Base-by-base conservation (phyloP, 2,888 invertebrate species). In the Synanthedon myopaeformis region DNA sequence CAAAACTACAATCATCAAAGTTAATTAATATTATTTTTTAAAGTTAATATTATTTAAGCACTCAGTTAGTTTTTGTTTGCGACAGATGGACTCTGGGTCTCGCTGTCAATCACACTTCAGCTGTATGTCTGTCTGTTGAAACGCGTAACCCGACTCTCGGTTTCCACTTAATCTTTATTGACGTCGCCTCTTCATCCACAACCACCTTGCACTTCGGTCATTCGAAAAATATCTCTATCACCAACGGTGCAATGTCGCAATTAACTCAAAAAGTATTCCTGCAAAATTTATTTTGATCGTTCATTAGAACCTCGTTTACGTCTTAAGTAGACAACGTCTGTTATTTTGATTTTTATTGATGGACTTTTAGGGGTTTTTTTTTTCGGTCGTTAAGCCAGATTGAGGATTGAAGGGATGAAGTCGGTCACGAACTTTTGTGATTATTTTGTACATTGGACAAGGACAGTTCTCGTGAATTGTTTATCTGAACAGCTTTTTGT, bases 151-250 rank as follows among this genome's bases (percentile, higher is more conserved):
- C 66, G 64, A 70, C 69, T 66, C 70, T 67, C 63, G 60, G 69
- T 68, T 71, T 70, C 67, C 69, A 63, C 69, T 72, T 78, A 79
- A 77, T 77, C 78, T 75, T 74, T 76, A 78, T 79, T 76, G 78
- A 76, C 76, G 66, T 67, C 62, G 61, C 59, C 54, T 60, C 61
- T 50, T 42, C 52, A 52, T 52, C 45, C 19, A 19, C 49, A 13
- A 49, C 8, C 12, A 19, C 12, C 49, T 17, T 49, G 8, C 49
- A 49, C 17, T 19, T 17, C 12, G 12, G 3, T 49, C 49, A 49
- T 17, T 13, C 17, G 17, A 49, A 49, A 49, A 49, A 14, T n/a
- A 45, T 14, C 13, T 45, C 45, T 45, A 45, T 13, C n/a, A 13
- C 45, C n/a, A 45, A 6, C 45, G 35, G 13, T 45, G 12, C 14